Evolutionary conservation across 2,797 vertebrate genomes (phyloP).

Genomic region (Myiotriccus ornatus): DNA sequence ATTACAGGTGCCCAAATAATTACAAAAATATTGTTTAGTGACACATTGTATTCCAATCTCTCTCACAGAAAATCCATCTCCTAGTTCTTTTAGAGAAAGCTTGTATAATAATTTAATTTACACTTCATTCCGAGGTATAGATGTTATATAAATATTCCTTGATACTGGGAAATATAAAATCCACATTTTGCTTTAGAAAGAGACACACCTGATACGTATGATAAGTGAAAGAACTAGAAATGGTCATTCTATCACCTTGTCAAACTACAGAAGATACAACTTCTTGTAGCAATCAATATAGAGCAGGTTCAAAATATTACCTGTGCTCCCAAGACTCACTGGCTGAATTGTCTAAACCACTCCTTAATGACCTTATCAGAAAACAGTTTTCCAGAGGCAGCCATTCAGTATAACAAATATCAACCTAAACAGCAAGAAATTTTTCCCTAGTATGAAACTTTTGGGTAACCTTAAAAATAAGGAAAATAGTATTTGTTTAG

Average conservation of each 20-base stretch:
- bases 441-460: neutral
- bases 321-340: neutral
- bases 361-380: neutral
- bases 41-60: neutral
- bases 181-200: neutral
- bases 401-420: neutral
- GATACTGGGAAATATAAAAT: neutral
- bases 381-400: neutral
- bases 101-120: neutral
- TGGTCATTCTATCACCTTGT: neutral
- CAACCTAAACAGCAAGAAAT: neutral
- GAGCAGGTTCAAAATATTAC: neutral
- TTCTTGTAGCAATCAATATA: neutral
- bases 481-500: neutral
- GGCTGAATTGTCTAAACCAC: neutral
- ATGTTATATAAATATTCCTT: neutral
- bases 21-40: neutral
- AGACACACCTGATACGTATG: neutral
- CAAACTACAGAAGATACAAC: neutral
- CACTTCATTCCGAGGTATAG: neutral
- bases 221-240: neutral
- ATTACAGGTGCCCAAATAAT: neutral
- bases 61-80: neutral
- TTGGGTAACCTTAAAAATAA: neutral
- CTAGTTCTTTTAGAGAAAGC: neutral